Evolutionary conservation across 2,113 vertebrate species (phyloP), one percentile per base, ranked within the genome.

Genomic region (Crotalus tigris): DNA sequence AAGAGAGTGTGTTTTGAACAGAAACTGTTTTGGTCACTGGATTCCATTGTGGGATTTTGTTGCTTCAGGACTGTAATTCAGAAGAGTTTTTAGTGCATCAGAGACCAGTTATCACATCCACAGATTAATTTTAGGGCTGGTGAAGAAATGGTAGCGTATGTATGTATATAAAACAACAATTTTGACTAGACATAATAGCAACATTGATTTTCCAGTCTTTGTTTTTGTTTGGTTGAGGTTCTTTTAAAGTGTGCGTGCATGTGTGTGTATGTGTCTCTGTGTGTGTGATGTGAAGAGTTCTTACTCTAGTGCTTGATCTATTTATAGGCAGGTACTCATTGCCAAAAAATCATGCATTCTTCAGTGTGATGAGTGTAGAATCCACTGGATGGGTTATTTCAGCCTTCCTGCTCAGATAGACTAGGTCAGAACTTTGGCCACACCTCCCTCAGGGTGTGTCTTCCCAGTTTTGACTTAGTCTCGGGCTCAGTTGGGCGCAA

Each of bases 331-430:
- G 86, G 57, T 23, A 1, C 89, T 93, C 75, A 93, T 85, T 93
- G 7, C 88, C 53, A 90, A 96, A 97, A 96, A 94, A 93, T 94
- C 95, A 96, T 96, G 94, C 95, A 97, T 39, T 39, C 39, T 39
- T 39, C 39, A 39, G 39, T 39, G 39, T 39, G 39, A 39, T 39
- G 39, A 39, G 39, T 39, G 39, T 39, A 39, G 39, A 39, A 39
- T 39, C 39, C 39, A 39, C 39, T 39, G 39, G 39, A 39, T 39
- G 39, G 39, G 39, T 39, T 39, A 39, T 39, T 39, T 39, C 39
- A 39, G 39, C 39, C 39, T 39, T 39, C 39, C 39, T 39, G 39
- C 39, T 39, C 39, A 39, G 39, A 39, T 39, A 39, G 39, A 39
- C 39, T 39, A 39, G 39, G 39, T 39, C 39, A 39, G 39, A 39